Base-by-base conservation (phyloP, 2,888 invertebrate genomes). In the Ophion slaviceki region DNA sequence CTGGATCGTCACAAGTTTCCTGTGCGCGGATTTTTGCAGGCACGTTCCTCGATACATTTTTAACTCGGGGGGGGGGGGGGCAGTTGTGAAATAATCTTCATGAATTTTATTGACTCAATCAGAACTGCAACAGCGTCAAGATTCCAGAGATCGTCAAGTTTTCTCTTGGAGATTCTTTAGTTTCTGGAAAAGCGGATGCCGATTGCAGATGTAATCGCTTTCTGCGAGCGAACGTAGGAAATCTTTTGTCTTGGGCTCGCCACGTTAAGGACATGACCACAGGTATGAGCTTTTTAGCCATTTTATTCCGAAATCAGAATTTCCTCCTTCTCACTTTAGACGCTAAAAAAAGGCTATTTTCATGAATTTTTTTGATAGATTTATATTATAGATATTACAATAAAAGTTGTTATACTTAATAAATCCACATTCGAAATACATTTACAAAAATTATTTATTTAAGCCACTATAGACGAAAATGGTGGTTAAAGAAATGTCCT, bases 201-300 rank as follows among this genome's bases (percentile, higher is more conserved):
- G 74, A 80, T 28, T 91, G 90, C 40, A 85, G 90, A 4, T 93
- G 93, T 75, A 88, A 91, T 1, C 80, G 80, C 53, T 80, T 79
- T 0, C 74, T 93, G 4, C 88, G 86, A 8, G 85, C 88, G 0
- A 90, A 89, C 24, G 76, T 92, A 36, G 87, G 45, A 0, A 72
- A 83, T 0, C 47, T 92, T 5, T 61, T 92, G 17, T 75, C 85
- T 1, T 92, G 92, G 92, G 89, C 92, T 70, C 87, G 87, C 24
- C 80, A 89, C 24, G 67, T 76, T 5, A 89, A 86, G 61, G 87
- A 89, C 71, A 92, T 92, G 91, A 86, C 88, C 0, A 92, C 87
- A 74, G 90, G 92, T 91, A 40, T 68, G 57, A 14, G 8, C 20
- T n/a, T 32, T n/a, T 17, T 32, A 59, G 32, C n/a, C 11, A 14